Evolutionary conservation across 53 echinoderm and acorn worm genomes (phyloP).

Genomic region (Holothuria scabra): DNA sequence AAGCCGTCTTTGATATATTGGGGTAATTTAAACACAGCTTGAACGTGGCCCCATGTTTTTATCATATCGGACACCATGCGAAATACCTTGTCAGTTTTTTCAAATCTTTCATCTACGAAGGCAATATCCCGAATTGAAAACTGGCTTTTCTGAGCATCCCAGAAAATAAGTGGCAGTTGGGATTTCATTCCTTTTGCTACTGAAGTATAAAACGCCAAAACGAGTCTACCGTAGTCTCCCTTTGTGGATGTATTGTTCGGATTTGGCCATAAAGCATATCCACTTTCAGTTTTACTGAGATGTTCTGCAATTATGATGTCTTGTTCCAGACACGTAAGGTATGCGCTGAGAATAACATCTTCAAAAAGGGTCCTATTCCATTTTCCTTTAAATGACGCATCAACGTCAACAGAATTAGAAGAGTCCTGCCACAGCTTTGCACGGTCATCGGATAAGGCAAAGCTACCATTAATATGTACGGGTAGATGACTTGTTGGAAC

Average conservation of each 20-base stretch:
- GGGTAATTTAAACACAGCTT: background rate
- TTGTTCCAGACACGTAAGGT: constrained; percentile 37
- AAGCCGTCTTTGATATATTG: constrained; percentile 35
- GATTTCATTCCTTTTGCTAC: background rate
- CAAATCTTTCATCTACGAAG: constrained; percentile 40
- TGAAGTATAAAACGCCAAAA: background rate
- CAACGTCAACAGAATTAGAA: background rate
- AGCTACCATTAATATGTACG: constrained; percentile 60
- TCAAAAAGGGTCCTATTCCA: constrained; percentile 55
- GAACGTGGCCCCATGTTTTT: background rate
- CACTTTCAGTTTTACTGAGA: background rate
- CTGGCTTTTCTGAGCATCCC: background rate
- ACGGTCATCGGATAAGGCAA: constrained; percentile 59
- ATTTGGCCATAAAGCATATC: background rate
- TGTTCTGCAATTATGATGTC: background rate
- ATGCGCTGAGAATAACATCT: constrained; percentile 54
- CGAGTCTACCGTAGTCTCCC: constrained; percentile 10
- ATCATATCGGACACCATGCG: background rate
- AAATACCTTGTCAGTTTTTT: constrained; percentile 17
- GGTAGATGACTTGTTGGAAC: constrained; percentile 42
- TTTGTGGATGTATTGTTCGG: background rate
- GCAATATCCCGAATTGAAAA: constrained; percentile 2
- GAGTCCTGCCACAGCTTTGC: constrained; percentile 30
- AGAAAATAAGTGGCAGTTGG: background rate
- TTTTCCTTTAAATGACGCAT: constrained; percentile 5